Evolutionary conservation across 92 coral and sea anemone genomes (phyloP), one percentile per base, ranked within the genome.

Genomic region (Plumapathes pennacea): DNA sequence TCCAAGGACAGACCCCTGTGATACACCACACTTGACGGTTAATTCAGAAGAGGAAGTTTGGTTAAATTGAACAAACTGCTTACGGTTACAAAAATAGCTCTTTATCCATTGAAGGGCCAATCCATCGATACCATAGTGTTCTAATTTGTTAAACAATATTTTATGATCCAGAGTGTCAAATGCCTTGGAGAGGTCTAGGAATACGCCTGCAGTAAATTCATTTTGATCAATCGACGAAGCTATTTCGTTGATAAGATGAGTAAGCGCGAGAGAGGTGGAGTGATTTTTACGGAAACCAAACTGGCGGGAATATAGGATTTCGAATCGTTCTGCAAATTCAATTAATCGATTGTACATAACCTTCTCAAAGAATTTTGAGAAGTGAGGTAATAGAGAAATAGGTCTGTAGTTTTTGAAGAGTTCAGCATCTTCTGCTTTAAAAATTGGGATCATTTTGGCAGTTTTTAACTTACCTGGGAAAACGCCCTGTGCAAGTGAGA

Each of bases 201-300:
- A 69, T 5, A 57, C 46, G 46, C 77, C 59, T 30, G 27, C 81
- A 62, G 73, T 53, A 36, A 55, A 26, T 51, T 73, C 72, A 41
- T 53, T 59, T 38, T 34, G 81, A 30, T 73, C 73, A 41, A 73
- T 63, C 39, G 73, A 45, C 23, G 64, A 51, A 12, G 73, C 23
- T 36, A 62, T 63, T 50, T 62, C 39, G 41, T 50, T 52, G 25
- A 73, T 54, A 22, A 63, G 42, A 51, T 73, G 73, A 19, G 41
- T 62, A 38, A 73, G 54, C 44, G 65, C 38, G 22, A 28, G 50
- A 23, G 60, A 52, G 48, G 53, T 52, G 62, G 73, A 73, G 56
- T 50, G 72, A 50, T 53, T 41, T 52, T 73, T 57, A 7, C 77
- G 77, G 33, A 69, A 69, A 1, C 77, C 77, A 57, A 69, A 69